Percentiles rank a stretch among this genome's conserved stretches.
These are phyloP conservation scores for Anthopleura xanthogrammica DNA, from an alignment of 92 coral and sea anemone genomes.

Conservation along the genomic window DNA sequence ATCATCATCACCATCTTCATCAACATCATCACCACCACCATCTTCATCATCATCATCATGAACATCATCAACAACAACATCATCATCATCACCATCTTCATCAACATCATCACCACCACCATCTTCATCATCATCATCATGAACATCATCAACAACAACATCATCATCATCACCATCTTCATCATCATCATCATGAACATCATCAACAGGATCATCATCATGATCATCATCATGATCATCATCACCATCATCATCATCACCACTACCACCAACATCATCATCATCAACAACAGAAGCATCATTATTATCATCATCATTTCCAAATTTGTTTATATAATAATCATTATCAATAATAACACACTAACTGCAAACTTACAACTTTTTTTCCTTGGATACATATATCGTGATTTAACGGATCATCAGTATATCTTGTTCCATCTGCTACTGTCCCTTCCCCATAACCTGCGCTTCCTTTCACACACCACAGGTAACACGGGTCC, in stretches of 20 bases:
- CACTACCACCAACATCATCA: not conserved
- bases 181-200: too few relatives aligned
- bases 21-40: too few relatives aligned
- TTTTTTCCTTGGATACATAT: conserved; percentile 54
- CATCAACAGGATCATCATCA: too few relatives aligned
- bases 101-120: too few relatives aligned
- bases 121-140: not conserved
- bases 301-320: not conserved
- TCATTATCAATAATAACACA: not conserved
- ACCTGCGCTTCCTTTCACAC: not conserved
- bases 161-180: not conserved
- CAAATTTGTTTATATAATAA: not conserved
- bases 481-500: conserved; percentile 25
- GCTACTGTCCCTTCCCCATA: conserved; percentile 42
- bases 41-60: too few relatives aligned
- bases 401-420: conserved; percentile 19
- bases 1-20: too few relatives aligned
- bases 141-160: not conserved
- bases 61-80: too few relatives aligned
- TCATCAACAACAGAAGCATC: not conserved
- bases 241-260: too few relatives aligned
- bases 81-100: too few relatives aligned
- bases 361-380: conserved; percentile 23
- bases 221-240: too few relatives aligned
- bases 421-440: conserved; percentile 50